Evolutionary conservation across 2,888 invertebrate genomes (phyloP), one percentile per base, ranked within the genome.

Genomic region (Tridacna gigas): DNA sequence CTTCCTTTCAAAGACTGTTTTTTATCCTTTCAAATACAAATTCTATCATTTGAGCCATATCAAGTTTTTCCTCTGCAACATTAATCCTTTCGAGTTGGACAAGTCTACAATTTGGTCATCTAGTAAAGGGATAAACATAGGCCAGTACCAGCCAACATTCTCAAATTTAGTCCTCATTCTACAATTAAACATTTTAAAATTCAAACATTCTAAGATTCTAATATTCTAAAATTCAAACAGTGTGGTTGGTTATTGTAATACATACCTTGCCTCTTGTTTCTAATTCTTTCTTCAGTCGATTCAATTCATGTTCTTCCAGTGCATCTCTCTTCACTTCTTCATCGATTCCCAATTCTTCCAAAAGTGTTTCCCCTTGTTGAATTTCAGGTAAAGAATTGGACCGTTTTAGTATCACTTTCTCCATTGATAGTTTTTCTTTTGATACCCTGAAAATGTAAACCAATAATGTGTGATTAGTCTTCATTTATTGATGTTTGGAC

Each of bases 321-420:
- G 81, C 79, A 81, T 92, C 92, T 15, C 60, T 74, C 20, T 86
- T 80, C 12, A 91, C 88, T 22, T 79, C 48, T 0, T 83, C 77
- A 48, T 84, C 80, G 20, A 91, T 86, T 13, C 90, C 92, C n/a
- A 93, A 79, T 83, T 93, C 93, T 73, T 93, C 91, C 77, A 91
- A 75, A 18, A 93, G 74, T 12, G 77, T 91, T 78, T 93, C 93
- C 12, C 91, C 91, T 15, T 81, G 78, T 63, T 86, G 84, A 1
- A 93, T 82, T 69, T 89, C 84, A 0, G 92, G 92, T 63, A 92
- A 81, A 4, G 94, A 94, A 22, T 87, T 83, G 26, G 89, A 91
- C 37, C 92, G 86, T 92, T 91, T 91, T 74, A 89, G 77, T 20
- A 90, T 25, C 63, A 91, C 89, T 74, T 89, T 91, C 75, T 89